These are phyloP conservation scores for Megalurothrips usitatus DNA, from an alignment of 2,888 invertebrate species.

Conservation along the genomic window DNA sequence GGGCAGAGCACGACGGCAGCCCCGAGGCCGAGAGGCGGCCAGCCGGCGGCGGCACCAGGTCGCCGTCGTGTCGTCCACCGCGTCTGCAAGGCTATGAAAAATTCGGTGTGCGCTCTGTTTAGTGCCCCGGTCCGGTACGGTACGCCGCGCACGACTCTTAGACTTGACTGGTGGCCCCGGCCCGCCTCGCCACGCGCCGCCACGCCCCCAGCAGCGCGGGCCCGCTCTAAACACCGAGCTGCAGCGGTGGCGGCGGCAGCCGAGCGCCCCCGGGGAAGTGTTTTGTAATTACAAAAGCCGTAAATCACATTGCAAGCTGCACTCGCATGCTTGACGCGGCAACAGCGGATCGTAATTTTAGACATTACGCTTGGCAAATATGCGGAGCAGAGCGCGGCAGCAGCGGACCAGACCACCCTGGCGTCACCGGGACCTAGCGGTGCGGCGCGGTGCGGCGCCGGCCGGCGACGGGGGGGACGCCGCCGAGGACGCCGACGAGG, in stretches of 20 bases:
- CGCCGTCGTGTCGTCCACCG: not conserved
- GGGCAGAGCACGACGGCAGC: not conserved
- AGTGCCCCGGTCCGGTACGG: no score
- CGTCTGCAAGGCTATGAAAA: not conserved
- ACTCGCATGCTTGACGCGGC: not conserved
- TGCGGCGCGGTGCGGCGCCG: no score
- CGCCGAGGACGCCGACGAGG: not conserved
- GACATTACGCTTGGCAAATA: not conserved
- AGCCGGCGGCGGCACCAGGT: not conserved
- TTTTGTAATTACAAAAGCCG: conserved; percentile 19
- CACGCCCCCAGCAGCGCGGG: not conserved
- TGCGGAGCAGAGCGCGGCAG: not conserved
- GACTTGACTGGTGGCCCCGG: no score
- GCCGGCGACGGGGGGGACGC: not conserved
- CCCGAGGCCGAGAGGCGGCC: no score
- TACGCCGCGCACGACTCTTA: no score
- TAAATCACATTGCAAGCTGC: not conserved
- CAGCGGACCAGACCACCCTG: no score
- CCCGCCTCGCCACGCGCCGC: not conserved
- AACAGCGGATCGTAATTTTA: conserved; percentile 5
- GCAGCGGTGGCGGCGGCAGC: not conserved
- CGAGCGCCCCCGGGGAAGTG: conserved; percentile 1
- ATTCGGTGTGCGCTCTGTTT: not conserved
- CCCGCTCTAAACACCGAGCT: not conserved
- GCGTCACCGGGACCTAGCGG: no score